These are phyloP conservation scores for Chlorodrepanis virens DNA, from an alignment of 2,113 vertebrate species.

Conservation along the genomic window DNA sequence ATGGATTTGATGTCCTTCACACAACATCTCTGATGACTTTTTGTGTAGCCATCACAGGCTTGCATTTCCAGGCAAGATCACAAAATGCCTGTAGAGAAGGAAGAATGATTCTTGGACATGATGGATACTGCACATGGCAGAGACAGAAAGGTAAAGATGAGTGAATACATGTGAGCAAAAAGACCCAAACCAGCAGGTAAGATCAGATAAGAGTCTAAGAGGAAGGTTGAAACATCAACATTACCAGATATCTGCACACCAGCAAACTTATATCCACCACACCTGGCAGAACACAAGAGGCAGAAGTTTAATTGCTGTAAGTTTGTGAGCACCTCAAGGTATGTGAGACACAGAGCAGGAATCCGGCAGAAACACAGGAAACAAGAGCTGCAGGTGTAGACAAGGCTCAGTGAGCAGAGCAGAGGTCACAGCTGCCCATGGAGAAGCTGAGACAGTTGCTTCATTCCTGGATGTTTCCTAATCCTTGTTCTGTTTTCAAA, in stretches of 20 bases:
- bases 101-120: neutral
- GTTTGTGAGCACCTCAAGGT: neutral
- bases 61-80: neutral
- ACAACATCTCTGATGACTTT: fast-evolving
- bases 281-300: neutral
- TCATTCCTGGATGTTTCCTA: neutral
- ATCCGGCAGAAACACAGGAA: neutral
- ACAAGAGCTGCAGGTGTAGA: neutral
- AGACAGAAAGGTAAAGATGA: neutral
- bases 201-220: neutral
- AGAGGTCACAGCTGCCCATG: neutral
- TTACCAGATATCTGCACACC: neutral
- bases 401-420: neutral
- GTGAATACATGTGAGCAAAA: neutral
- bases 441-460: neutral
- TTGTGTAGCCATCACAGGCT: too few species aligned
- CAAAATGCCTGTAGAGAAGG: neutral
- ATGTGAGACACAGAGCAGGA: fast-evolving
- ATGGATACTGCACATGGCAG: neutral
- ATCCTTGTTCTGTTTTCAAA: neutral
- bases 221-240: fast-evolving
- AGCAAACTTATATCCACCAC: neutral
- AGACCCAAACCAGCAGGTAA: too few species aligned
- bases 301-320: neutral
- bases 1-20: neutral